Conservation (phyloP, 2,797 vertebrate genomes). For the Heteromormyrus szaboi region DNA sequence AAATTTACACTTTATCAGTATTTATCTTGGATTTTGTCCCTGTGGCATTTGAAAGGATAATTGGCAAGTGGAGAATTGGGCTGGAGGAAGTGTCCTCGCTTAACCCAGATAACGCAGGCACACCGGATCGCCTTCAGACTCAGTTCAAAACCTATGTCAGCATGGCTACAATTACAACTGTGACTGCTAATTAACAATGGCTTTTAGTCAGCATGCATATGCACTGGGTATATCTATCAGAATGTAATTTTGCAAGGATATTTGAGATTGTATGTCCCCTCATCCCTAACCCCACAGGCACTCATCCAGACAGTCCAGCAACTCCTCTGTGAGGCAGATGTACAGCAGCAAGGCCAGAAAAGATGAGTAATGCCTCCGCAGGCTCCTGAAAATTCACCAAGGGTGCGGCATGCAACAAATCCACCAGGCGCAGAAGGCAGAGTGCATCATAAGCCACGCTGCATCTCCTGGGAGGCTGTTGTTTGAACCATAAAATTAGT, state of each 20-base stretch:
- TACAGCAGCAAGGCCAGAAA: neutral
- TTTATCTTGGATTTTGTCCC: neutral
- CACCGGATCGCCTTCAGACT: neutral
- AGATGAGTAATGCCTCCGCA: neutral
- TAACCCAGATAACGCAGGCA: neutral
- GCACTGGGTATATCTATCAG: neutral
- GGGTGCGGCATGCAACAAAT: neutral
- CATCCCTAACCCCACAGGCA: neutral
- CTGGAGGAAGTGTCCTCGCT: neutral
- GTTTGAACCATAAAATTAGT: neutral
- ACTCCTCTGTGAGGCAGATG: conserved; percentile 2
- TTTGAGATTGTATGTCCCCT: neutral
- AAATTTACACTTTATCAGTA: neutral
- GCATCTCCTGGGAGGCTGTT: neutral
- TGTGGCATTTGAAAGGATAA: neutral
- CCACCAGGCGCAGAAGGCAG: neutral
- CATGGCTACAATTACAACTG: neutral
- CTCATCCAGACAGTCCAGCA: neutral
- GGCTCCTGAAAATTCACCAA: neutral
- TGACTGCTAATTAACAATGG: neutral
- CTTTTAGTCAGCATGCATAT: neutral
- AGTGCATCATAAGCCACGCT: neutral
- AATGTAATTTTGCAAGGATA: neutral
- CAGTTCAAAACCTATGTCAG: neutral
- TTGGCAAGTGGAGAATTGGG: neutral